These are phyloP conservation scores for Cairina moschata DNA, from an alignment of 2,113 vertebrate genomes.

Conservation along the genomic window DNA sequence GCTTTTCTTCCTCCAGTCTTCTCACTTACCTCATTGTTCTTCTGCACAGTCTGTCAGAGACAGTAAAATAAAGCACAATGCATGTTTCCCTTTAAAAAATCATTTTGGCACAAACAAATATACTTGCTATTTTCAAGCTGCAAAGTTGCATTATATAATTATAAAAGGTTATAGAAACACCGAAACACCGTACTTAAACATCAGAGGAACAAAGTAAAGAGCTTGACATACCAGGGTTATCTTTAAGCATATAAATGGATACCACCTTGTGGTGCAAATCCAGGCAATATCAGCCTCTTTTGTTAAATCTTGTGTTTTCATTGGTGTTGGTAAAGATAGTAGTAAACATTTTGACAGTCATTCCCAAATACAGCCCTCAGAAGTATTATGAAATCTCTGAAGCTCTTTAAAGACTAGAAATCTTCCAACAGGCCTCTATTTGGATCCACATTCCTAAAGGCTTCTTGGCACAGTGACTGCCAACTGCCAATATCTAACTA, in stretches of 20 bases:
- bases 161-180: background rate
- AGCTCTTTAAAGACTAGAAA: background rate
- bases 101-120: background rate
- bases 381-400: background rate
- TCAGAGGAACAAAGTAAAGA: background rate
- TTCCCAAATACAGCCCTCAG: background rate
- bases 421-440: background rate
- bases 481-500: constrained; percentile 23
- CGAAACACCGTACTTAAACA: background rate
- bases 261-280: background rate
- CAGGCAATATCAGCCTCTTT: background rate
- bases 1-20: background rate
- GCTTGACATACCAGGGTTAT: background rate
- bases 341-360: background rate
- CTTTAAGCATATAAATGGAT: background rate
- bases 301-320: background rate
- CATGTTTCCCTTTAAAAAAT: background rate
- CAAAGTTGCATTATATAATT: background rate
- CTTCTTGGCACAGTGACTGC: background rate
- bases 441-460: background rate
- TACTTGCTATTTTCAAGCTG: background rate
- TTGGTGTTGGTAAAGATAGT: background rate
- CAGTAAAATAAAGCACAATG: background rate
- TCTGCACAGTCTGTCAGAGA: background rate
- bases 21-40: background rate